Evolutionary conservation across 2,888 invertebrate species (phyloP).

Genomic region (Lapara coniferarum): DNA sequence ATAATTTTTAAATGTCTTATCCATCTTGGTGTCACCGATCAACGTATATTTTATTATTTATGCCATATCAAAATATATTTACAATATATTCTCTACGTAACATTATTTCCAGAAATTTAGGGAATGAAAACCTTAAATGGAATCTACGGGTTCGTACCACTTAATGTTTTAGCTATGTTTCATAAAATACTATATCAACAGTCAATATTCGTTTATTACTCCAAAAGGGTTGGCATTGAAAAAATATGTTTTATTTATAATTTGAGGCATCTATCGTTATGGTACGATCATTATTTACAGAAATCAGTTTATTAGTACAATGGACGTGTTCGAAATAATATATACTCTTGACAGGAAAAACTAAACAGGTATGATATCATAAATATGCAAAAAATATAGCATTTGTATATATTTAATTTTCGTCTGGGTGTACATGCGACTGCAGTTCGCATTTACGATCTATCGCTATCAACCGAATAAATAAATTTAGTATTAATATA

Average conservation of each 20-base stretch:
- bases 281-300: constrained; percentile 60
- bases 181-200: constrained; percentile 17
- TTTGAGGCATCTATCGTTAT: constrained; percentile 75
- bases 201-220: constrained; percentile 33
- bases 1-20: neutral
- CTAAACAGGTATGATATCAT: constrained; percentile 59
- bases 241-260: constrained; percentile 70
- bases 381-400: constrained; percentile 81
- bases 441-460: constrained; percentile 67
- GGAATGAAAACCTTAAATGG: constrained; percentile 2
- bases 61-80: constrained; percentile 6
- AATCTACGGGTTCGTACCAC: constrained; percentile 3
- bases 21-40: constrained; percentile 8
- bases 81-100: constrained; percentile 15
- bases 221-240: constrained; percentile 61
- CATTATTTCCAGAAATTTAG: neutral
- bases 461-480: constrained; percentile 64
- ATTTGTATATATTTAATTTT: constrained; percentile 65
- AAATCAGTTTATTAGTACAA: constrained; percentile 61
- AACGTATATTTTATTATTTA: neutral
- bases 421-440: constrained; percentile 58
- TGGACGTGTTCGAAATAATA: constrained; percentile 70
- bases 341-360: constrained; percentile 59
- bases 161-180: constrained; percentile 12
- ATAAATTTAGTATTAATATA: constrained; percentile 56